phyloP scores from a whole-genome alignment of 1,140 invertebrate species.

The Sycobia sp. region DNA sequence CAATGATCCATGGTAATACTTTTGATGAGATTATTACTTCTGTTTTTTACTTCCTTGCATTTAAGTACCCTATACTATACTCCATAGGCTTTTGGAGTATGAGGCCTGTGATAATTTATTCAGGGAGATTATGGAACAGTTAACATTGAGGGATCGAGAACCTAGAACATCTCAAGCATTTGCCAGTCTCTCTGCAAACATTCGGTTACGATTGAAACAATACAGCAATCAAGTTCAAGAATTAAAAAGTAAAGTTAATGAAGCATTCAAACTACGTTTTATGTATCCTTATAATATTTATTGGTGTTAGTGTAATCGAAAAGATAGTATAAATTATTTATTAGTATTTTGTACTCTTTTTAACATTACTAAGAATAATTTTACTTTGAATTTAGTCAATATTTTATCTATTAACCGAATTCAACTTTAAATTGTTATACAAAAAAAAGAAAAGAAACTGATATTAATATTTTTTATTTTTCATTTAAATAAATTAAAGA shows the following conservation, averaged over 20 bases:
- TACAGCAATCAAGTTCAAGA: slow-evolving; percentile 67
- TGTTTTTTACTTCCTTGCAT: neutral
- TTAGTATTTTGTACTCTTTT: too few relatives aligned
- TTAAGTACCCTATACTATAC: slow-evolving; percentile 26
- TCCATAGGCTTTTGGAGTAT: slow-evolving; percentile 67
- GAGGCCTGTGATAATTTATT: slow-evolving; percentile 70
- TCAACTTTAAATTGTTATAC: neutral
- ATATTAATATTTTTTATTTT: neutral
- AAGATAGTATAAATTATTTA: too few relatives aligned
- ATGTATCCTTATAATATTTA: slow-evolving; percentile 61
- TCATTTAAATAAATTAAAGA: neutral
- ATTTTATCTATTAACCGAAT: too few relatives aligned
- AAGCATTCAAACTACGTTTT: slow-evolving; percentile 53
- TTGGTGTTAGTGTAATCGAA: too few relatives aligned
- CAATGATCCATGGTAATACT: slow-evolving; percentile 56
- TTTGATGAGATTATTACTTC: neutral
- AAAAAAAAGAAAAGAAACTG: neutral
- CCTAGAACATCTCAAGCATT: slow-evolving; percentile 62
- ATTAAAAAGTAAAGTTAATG: slow-evolving; percentile 65
- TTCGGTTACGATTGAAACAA: slow-evolving; percentile 69
- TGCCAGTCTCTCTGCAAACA: slow-evolving; percentile 64
- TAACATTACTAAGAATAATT: too few relatives aligned
- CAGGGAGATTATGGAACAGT: slow-evolving; percentile 68
- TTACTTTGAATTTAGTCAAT: too few relatives aligned
- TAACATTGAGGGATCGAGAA: slow-evolving; percentile 64